These are phyloP conservation scores for Hippocampus abdominalis DNA, from an alignment of 2,113 vertebrate species.

Conservation along the genomic window DNA sequence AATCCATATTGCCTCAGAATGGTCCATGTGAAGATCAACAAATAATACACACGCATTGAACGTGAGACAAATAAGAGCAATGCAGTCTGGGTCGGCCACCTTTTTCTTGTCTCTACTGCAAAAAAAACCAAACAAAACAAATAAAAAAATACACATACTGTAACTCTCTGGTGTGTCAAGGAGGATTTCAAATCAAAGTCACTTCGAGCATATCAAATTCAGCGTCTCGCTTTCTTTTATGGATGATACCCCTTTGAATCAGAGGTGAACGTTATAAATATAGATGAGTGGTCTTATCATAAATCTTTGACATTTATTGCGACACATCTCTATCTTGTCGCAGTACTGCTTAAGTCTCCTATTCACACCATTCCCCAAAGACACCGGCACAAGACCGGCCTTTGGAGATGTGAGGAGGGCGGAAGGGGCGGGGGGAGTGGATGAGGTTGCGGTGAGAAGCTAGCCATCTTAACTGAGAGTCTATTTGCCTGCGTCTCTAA, in stretches of 20 bases:
- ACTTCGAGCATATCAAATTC: constrained; percentile 8
- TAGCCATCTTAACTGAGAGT: constrained; percentile 31
- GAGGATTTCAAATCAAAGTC: constrained; percentile 4
- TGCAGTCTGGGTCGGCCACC: not conserved
- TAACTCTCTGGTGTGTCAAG: not conserved
- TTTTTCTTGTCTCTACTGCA: constrained; percentile 7
- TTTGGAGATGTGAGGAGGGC: constrained; percentile 12
- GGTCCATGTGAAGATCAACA: not conserved
- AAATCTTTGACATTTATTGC: constrained; percentile 58
- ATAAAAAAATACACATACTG: constrained; percentile 10
- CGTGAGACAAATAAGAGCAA: not conserved
- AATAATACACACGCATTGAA: no score
- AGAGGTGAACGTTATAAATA: constrained; percentile 50
- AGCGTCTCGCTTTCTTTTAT: constrained; percentile 18
- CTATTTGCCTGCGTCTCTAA: constrained; percentile 50
- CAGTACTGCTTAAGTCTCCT: constrained; percentile 36
- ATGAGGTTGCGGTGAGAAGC: constrained; percentile 7
- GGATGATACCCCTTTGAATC: constrained; percentile 29
- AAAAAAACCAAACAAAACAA: not conserved
- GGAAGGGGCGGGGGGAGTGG: not conserved
- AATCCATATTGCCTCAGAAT: not conserved
- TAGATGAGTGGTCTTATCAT: constrained; percentile 53
- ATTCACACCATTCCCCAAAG: constrained; percentile 35
- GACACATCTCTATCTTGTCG: constrained; percentile 42
- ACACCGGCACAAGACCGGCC: constrained; percentile 36